Evolutionary conservation across 2,113 vertebrate species (phyloP).

Genomic region (Brachyhypopomus occidentalis): DNA sequence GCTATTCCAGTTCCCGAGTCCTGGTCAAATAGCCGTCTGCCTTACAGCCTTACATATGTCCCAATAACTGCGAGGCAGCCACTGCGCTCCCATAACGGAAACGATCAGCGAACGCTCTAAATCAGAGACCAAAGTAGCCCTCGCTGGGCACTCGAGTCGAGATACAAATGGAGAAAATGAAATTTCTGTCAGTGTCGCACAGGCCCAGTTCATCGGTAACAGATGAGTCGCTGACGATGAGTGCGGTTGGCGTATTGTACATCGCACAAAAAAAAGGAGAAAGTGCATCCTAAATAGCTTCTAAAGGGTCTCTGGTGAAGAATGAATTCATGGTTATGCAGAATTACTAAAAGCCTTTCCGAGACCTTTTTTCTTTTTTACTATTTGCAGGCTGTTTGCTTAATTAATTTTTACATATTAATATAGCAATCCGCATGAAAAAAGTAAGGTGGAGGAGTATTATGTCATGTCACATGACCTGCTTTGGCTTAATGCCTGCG

Average conservation of each 20-base stretch:
- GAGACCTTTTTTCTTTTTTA: constrained; percentile 11
- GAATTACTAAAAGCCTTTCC: constrained; percentile 27
- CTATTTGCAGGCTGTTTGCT: constrained; percentile 18
- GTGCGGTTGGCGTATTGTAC: constrained; percentile 1
- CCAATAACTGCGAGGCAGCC: neutral
- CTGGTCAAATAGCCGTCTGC: constrained; percentile 22
- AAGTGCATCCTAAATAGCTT: neutral
- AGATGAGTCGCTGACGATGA: constrained; percentile 21
- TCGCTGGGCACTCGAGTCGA: neutral
- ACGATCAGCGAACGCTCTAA: neutral
- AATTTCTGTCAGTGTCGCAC: constrained; percentile 6
- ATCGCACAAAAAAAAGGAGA: constrained; percentile 9
- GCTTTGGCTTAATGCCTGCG: constrained; percentile 34
- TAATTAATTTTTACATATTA: constrained; percentile 5
- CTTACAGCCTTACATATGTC: constrained; percentile 7
- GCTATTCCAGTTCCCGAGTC: neutral
- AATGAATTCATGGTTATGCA: constrained; percentile 17
- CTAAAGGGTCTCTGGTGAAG: constrained; percentile 3
- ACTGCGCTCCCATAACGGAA: constrained; percentile 1
- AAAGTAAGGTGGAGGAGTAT: neutral
- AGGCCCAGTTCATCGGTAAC: constrained; percentile 14
- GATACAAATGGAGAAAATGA: constrained; percentile 30
- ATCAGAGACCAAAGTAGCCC: constrained; percentile 15
- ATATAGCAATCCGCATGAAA: constrained; percentile 13
- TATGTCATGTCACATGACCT: constrained; percentile 4